Evolutionary conservation across 2,113 vertebrate species (phyloP), one percentile per base, ranked within the genome.

Genomic region (Myrmecophaga tridactyla): DNA sequence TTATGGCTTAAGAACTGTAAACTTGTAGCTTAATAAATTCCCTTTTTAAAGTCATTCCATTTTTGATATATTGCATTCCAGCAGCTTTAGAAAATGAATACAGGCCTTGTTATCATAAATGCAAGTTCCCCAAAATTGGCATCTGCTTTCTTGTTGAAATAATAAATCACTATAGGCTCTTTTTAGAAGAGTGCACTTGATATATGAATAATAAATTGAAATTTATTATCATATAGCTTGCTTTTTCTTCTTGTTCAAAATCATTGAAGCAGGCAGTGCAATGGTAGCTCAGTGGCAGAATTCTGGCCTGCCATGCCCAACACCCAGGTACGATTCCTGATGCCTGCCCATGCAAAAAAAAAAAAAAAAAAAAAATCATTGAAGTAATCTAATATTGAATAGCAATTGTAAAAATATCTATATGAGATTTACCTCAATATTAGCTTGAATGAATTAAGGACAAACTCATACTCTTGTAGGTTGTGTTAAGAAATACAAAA

Each of bases 401-500:
- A 58, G 20, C 67, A 87, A 73, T 81, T 87, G 48, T 21, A 46
- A n/a, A 20, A 0, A 7, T 88, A 60, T 63, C 46, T 48, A 51
- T 48, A 29, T 56, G 48, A 91, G 17, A 91, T 91, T 67, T 63
- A 56, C 73, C 75, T 83, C 0, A 39, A 70, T 0, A 84, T 36
- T 70, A 62, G 12, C 5, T 93, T 72, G 89, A 65, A 56, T 94
- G 58, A 96, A 70, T 84, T 86, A 80, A 67, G 15, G 31, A 94
- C 36, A 63, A 0, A 0, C 39, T 92, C 31, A 41, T 15, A 4
- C 18, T 80, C 39, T 70, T 13, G 1, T 0, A 85, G 36, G 7
- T 65, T 88, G 27, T 56, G 51, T 60, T 53, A 84, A 92, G 36
- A 21, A 93, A 92, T 69, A 89, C 48, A 95, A 95, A 96, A 89